These are phyloP conservation scores for Dendrolimus punctatus DNA, from an alignment of 1,140 invertebrate genomes.

Conservation along the genomic window DNA sequence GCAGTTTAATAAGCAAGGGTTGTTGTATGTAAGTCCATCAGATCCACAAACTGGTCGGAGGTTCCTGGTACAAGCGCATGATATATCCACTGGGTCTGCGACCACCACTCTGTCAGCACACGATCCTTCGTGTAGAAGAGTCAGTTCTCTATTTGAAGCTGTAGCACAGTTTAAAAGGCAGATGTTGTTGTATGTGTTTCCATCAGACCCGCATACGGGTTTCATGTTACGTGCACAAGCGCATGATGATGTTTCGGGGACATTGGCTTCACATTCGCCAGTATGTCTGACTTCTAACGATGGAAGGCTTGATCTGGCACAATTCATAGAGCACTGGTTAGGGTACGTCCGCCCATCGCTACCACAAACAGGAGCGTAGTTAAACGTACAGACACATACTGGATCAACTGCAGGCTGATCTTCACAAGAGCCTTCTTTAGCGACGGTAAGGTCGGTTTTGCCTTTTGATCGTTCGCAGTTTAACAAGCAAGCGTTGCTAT, in stretches of 20 bases:
- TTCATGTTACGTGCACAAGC: conserved; percentile 49
- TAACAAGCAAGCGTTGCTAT: conserved; percentile 66
- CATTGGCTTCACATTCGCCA: conserved; percentile 6
- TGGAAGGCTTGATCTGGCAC: background rate
- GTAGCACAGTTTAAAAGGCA: conserved; percentile 61
- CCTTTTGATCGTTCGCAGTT: conserved; percentile 35
- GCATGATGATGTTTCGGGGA: conserved; percentile 21
- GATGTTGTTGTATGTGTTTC: conserved; percentile 64
- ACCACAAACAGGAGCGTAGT: conserved; percentile 81
- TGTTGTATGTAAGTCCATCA: conserved; percentile 28
- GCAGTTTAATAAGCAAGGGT: conserved; percentile 23
- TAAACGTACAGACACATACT: conserved; percentile 49
- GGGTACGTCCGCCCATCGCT: conserved; percentile 53
- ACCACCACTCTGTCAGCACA: no score
- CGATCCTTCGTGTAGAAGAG: background rate
- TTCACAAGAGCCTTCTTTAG: conserved; percentile 5
- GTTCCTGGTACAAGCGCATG: conserved; percentile 23
- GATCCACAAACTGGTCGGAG: conserved; percentile 57
- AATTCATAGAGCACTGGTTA: conserved; percentile 2
- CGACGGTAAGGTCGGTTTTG: conserved; percentile 13
- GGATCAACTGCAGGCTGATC: background rate
- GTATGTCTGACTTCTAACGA: background rate
- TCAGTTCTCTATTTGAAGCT: background rate
- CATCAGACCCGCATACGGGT: conserved; percentile 70
- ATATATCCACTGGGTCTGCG: no score